Conservation (phyloP, 1,140 invertebrate genomes). For the Onthophagus taurus region DNA sequence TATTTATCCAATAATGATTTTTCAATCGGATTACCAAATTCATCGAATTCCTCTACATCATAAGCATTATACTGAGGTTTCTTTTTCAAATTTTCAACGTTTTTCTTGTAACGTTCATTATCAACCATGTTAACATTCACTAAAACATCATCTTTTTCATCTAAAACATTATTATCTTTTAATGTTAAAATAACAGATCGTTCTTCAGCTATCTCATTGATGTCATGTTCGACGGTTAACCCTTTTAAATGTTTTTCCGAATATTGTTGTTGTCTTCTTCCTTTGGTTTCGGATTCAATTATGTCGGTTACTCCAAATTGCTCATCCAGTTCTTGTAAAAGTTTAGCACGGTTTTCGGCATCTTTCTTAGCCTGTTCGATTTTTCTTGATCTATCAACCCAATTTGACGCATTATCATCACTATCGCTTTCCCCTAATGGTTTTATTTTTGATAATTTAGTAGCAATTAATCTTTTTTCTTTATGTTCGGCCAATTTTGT, state of each 20-base stretch:
- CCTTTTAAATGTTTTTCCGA: conserved; percentile 64
- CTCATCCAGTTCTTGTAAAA: conserved; percentile 89
- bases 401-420: conserved; percentile 61
- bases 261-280: conserved; percentile 55
- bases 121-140: conserved; percentile 95
- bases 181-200: conserved; percentile 82
- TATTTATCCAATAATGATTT: conserved; percentile 80
- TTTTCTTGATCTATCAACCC: conserved; percentile 75
- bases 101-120: conserved; percentile 74
- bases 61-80: conserved; percentile 76
- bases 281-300: conserved; percentile 65
- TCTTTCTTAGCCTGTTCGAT: conserved; percentile 72
- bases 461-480: conserved; percentile 73
- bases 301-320: conserved; percentile 85
- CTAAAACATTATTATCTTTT: conserved; percentile 85
- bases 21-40: conserved; percentile 63
- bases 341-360: conserved; percentile 81
- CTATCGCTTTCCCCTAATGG: conserved; percentile 62
- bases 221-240: conserved; percentile 78
- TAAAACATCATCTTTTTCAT: conserved; percentile 81
- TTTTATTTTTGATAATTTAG: conserved; percentile 58
- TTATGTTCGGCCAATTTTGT: conserved; percentile 67
- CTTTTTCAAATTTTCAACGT: conserved; percentile 75
- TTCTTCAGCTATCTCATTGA: conserved; percentile 75
- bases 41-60: conserved; percentile 78